Evolutionary conservation across 92 coral and sea anemone species (phyloP).

Genomic region (Palythoa heliodiscus): DNA sequence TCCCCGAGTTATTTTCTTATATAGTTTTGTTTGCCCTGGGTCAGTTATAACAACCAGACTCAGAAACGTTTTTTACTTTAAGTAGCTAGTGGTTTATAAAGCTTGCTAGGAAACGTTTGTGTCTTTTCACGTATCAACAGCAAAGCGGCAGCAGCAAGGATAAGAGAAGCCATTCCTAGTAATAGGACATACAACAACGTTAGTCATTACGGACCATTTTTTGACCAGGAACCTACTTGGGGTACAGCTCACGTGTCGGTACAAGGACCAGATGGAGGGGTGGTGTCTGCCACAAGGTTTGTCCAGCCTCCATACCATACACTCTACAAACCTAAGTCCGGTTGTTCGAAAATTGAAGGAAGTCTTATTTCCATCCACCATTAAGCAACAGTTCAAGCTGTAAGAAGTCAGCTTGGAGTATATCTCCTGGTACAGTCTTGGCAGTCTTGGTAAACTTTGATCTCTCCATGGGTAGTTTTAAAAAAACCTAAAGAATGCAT

Average conservation of each 20-base stretch:
- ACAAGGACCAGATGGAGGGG: conserved; percentile 89
- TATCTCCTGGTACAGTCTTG: no score
- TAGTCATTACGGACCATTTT: conserved; percentile 76
- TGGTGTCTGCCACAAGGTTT: conserved; percentile 90
- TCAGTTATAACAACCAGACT: no score
- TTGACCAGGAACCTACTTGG: conserved; percentile 64
- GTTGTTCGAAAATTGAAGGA: no score
- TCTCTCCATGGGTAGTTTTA: no score
- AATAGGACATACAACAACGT: conserved; percentile 66
- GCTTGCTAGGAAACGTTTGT: neutral
- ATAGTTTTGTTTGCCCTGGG: no score
- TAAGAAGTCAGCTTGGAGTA: no score
- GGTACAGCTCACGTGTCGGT: conserved; percentile 94
- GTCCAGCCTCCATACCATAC: neutral
- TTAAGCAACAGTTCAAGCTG: no score
- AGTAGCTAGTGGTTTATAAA: neutral
- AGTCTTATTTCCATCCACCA: no score
- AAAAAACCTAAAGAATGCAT: no score
- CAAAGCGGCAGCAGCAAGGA: conserved; percentile 67
- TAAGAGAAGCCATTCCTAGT: conserved; percentile 59
- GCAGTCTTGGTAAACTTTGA: no score
- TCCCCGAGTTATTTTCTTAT: no score
- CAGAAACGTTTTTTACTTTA: neutral
- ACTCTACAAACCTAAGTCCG: no score
- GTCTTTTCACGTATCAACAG: conserved; percentile 45